Evolutionary conservation across 2,888 invertebrate species (phyloP).

Genomic region (Brachylomia viminalis): DNA sequence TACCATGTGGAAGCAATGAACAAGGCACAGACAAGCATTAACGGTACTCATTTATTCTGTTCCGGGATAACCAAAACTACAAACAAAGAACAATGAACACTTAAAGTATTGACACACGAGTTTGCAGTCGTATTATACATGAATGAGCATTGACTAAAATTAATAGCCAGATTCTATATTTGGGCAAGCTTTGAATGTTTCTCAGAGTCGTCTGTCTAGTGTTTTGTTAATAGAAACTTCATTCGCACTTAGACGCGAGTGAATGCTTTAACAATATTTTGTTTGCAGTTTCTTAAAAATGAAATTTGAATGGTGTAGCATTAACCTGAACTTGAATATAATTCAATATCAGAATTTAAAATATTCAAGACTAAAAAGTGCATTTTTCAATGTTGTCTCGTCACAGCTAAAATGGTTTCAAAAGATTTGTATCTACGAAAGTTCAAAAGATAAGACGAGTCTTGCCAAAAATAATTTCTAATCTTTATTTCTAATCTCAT

Average conservation of each 20-base stretch:
- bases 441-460: conserved; percentile 9
- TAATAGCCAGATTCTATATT: conserved; percentile 26
- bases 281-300: conserved; percentile 55
- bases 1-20: neutral
- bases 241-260: conserved; percentile 43
- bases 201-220: conserved; percentile 25
- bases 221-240: conserved; percentile 47
- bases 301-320: conserved; percentile 1
- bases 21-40: neutral
- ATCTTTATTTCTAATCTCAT: conserved; percentile 31
- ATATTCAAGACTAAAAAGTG: neutral
- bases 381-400: neutral
- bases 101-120: neutral
- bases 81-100: neutral
- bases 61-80: neutral
- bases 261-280: conserved; percentile 28
- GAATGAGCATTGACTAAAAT: conserved; percentile 19
- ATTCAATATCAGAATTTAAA: neutral
- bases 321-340: neutral
- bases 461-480: conserved; percentile 14
- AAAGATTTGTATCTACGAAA: conserved; percentile 6
- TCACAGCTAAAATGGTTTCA: neutral
- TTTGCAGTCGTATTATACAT: neutral
- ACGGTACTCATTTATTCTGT: neutral
- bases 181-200: conserved; percentile 33